These are phyloP conservation scores for Diglossa cyanea DNA, from an alignment of 2,797 vertebrate species.

Conservation along the genomic window DNA sequence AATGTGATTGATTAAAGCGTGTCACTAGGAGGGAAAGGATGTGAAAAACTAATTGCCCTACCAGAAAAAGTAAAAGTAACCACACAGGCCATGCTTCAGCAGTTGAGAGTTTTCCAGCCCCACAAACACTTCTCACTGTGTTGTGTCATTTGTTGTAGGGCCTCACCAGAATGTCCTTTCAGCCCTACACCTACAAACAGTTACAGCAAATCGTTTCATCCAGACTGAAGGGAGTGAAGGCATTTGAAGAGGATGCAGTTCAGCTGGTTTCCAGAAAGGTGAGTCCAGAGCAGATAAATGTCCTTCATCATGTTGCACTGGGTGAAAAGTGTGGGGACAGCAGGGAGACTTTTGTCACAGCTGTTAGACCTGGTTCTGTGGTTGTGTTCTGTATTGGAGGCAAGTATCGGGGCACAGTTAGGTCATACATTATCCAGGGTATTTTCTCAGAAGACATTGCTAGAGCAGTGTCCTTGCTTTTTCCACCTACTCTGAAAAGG, in stretches of 20 bases:
- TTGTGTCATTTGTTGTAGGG: slow-evolving; percentile 76
- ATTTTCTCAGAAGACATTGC: neutral
- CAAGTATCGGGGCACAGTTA: neutral
- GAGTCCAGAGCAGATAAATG: neutral
- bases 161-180: slow-evolving; percentile 95
- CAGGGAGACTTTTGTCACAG: neutral
- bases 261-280: slow-evolving; percentile 95
- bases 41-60: neutral
- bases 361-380: neutral
- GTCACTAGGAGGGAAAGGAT: neutral
- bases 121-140: neutral
- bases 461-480: neutral
- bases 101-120: neutral
- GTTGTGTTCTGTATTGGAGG: neutral
- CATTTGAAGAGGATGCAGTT: slow-evolving; percentile 93
- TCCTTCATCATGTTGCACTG: neutral
- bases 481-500: neutral
- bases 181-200: slow-evolving; percentile 93
- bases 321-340: neutral
- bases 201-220: slow-evolving; percentile 91
- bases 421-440: neutral
- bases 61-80: neutral
- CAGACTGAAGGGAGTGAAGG: slow-evolving; percentile 84
- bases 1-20: neutral
- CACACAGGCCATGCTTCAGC: neutral